phyloP scores from a whole-genome alignment of 2,797 vertebrate species.

The Chelidonichthys spinosus region DNA sequence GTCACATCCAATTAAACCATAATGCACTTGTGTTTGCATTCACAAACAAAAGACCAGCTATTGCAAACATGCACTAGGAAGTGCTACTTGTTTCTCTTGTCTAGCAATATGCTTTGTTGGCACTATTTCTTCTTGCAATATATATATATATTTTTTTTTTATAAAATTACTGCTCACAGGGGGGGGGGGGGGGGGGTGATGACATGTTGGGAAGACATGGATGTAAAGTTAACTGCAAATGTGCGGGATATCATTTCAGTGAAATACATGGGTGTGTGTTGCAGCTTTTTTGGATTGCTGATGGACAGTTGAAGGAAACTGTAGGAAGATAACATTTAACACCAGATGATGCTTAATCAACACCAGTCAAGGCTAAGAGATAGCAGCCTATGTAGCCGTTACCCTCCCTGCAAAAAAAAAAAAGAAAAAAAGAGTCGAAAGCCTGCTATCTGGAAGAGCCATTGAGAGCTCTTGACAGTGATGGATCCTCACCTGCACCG shows the following conservation, averaged over 20 bases:
- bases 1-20: slow-evolving; percentile 71
- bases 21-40: slow-evolving; percentile 53
- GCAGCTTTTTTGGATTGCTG: slow-evolving; percentile 13
- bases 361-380: slow-evolving; percentile 71
- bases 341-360: slow-evolving; percentile 79
- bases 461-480: slow-evolving; percentile 80
- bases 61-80: slow-evolving; percentile 21
- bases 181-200: too few species aligned
- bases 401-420: slow-evolving; percentile 41
- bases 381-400: slow-evolving; percentile 46
- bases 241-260: not conserved
- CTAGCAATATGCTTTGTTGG: slow-evolving; percentile 5
- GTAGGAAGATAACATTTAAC: slow-evolving; percentile 49
- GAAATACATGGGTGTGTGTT: not conserved
- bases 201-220: not conserved
- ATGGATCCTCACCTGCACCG: slow-evolving; percentile 80
- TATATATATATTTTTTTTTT: too few species aligned
- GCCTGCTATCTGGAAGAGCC: slow-evolving; percentile 67
- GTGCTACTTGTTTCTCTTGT: slow-evolving; percentile 5
- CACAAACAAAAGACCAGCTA: slow-evolving; percentile 41
- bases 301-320: slow-evolving; percentile 25
- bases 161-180: too few species aligned
- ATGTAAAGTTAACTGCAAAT: not conserved
- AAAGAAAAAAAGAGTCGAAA: slow-evolving; percentile 35
- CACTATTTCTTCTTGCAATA: too few species aligned